Percentiles rank a stretch among this genome's conserved stretches.
Conservation (phyloP, 2,113 vertebrate genomes). For the Empidonax traillii region DNA sequence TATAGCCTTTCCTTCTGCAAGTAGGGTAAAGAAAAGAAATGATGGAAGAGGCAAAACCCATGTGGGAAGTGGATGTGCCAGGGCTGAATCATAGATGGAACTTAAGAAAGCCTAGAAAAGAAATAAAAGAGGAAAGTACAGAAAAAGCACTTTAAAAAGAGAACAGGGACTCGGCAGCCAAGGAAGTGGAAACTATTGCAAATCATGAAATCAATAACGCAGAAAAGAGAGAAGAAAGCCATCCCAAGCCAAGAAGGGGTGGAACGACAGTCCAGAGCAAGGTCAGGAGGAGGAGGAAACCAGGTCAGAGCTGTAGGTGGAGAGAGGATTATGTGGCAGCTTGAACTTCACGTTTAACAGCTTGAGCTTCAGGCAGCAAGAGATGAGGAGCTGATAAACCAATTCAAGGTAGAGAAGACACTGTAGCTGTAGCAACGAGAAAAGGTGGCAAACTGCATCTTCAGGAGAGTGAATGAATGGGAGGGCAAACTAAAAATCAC, state of each 20-base stretch:
- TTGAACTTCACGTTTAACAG: not conserved
- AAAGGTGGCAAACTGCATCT: not conserved
- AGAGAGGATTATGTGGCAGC: not conserved
- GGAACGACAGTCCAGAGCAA: not conserved
- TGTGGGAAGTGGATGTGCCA: not conserved
- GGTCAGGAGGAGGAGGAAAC: not conserved
- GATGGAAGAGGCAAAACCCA: not conserved
- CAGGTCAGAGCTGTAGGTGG: not conserved
- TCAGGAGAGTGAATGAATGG: not conserved
- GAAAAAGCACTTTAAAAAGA: not conserved
- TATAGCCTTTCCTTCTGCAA: not conserved
- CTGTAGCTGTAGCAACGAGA: not conserved
- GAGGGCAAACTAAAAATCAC: not conserved
- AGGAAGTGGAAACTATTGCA: not conserved
- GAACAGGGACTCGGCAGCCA: not conserved
- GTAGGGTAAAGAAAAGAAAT: not conserved
- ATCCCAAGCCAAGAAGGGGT: not conserved
- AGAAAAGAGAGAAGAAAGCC: not conserved
- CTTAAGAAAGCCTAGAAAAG: not conserved
- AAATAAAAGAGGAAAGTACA: not conserved
- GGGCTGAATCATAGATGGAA: not conserved
- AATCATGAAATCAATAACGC: rapidly evolving
- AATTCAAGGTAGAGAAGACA: not conserved
- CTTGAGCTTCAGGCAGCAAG: not conserved
- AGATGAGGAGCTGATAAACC: not conserved